phyloP scores from a whole-genome alignment of 2,797 vertebrate species.

The Ctenosaura bakeri region DNA sequence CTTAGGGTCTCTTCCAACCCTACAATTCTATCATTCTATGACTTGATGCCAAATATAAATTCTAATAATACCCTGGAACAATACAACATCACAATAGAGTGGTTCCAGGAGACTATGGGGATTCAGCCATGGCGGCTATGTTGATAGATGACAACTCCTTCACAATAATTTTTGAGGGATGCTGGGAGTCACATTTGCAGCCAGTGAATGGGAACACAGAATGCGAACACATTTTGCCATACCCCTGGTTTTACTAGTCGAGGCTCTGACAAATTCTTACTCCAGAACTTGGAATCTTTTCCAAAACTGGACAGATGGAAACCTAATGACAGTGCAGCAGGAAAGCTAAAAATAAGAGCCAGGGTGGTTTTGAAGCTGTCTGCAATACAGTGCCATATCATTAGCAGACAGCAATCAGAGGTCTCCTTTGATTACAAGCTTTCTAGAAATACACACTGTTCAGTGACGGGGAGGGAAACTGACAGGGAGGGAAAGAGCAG shows the following conservation, averaged over 20 bases:
- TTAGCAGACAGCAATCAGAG: neutral
- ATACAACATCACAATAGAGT: too few species aligned
- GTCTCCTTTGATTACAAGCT: slow-evolving; percentile 60
- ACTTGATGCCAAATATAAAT: neutral
- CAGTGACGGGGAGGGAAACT: neutral
- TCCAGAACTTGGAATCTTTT: neutral
- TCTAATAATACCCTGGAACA: neutral
- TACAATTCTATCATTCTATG: too few species aligned
- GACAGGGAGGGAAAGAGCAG: neutral
- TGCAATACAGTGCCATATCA: neutral
- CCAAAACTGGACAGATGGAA: neutral
- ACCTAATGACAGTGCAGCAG: accelerated
- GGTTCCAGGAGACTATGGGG: too few species aligned
- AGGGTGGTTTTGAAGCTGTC: neutral
- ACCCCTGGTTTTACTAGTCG: neutral
- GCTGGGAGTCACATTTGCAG: too few species aligned
- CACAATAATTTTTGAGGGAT: neutral
- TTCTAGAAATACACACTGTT: slow-evolving; percentile 68
- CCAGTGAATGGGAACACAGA: neutral
- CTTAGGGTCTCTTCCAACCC: too few species aligned
- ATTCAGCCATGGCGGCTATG: too few species aligned
- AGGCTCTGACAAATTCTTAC: neutral
- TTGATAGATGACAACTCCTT: too few species aligned
- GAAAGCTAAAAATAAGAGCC: slow-evolving; percentile 68
- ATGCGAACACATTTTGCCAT: neutral